These are phyloP conservation scores for Pseudocheirus occidentalis DNA, from an alignment of 2,797 vertebrate genomes.

Conservation along the genomic window DNA sequence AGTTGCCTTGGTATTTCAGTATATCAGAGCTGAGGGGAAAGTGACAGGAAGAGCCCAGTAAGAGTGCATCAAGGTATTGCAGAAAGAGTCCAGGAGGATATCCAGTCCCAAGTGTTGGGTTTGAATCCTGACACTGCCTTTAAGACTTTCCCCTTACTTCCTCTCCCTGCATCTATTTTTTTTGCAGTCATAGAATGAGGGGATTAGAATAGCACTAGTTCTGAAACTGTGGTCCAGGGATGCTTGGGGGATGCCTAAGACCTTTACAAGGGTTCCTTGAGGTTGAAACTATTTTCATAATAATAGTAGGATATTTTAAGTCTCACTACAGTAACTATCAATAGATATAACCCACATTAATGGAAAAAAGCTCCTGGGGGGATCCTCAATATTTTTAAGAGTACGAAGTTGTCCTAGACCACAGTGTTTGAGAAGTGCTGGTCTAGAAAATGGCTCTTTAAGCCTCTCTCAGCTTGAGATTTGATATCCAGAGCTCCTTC, in stretches of 20 bases:
- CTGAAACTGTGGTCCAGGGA: not conserved
- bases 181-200: not conserved
- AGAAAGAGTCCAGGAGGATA: not conserved
- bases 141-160: not conserved
- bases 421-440: not conserved
- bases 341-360: not conserved
- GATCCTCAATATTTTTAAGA: not conserved
- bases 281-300: not conserved
- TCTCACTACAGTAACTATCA: not conserved
- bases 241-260: not conserved
- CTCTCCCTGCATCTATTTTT: not conserved
- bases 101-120: not conserved
- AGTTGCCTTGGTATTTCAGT: not conserved
- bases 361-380: not conserved
- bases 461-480: not conserved
- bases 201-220: not conserved
- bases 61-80: not conserved
- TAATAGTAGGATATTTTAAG: not conserved
- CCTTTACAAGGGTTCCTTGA: not conserved
- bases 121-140: accelerated
- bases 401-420: not conserved
- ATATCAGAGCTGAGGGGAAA: not conserved
- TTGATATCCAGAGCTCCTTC: not conserved
- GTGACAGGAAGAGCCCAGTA: not conserved
- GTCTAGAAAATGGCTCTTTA: not conserved